Base-by-base conservation (phyloP, 2,888 invertebrate genomes). In the Gymnosoma rotundatum region DNA sequence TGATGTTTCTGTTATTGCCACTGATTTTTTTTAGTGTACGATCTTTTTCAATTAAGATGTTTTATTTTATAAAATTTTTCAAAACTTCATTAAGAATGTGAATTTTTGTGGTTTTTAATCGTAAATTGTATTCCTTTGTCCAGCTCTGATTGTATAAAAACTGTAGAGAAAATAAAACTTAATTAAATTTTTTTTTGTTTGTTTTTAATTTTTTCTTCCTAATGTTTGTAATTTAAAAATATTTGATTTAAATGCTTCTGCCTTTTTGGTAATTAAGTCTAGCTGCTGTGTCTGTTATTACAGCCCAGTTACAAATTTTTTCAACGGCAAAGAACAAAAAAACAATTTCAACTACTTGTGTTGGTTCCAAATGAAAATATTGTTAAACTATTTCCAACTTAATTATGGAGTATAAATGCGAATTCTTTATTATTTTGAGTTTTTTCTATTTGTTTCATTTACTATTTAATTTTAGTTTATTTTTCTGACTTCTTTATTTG, bases 311-410 rank as follows among this genome's bases (percentile, higher is more conserved):
- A 83, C 66, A 83, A 80, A 83, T 83, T 72, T 56, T 67, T 79
- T 70, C 20, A 21, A 56, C 56, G 25, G 66, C 61, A 76, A 36
- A 78, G 48, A 72, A 66, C 42, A 78, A 78, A 61, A 63, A 52
- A 81, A 69, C 64, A 63, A 52, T 83, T 78, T 70, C 45, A 42
- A 69, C 58, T 74, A 60, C 50, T 74, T 18, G 67, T 74, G 45
- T 72, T 76, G 73, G 85, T 83, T 85, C 76, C 80, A 81, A 83
- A 81, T 79, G 81, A 86, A 85, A 85, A 85, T 81, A 78, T 78
- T 85, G 67, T 81, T 83, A 86, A 87, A 87, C 86, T 87, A 70
- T 86, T 87, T 86, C 36, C 83, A 83, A 78, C 83, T 82, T 81
- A 83, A 80, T 83, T 78, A 80, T 78, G 73, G 61, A 50, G 38